phyloP scores from a whole-genome alignment of 2,797 vertebrate genomes.

The Pangasius larnaudii region DNA sequence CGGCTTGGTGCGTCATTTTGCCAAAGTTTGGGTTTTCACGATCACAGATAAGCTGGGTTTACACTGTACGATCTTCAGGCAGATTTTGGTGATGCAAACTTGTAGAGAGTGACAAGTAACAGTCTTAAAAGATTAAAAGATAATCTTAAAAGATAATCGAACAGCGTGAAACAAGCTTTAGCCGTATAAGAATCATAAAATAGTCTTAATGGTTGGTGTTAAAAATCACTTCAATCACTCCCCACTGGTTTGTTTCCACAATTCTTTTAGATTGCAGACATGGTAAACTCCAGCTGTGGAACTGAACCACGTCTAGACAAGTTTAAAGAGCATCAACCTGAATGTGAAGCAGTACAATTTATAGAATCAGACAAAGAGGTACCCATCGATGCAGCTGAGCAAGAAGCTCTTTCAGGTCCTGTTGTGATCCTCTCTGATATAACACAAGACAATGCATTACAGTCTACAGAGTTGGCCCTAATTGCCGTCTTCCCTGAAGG shows the following conservation, averaged over 20 bases:
- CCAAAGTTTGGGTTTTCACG: background rate
- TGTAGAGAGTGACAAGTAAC: background rate
- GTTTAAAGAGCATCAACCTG: constrained; percentile 16
- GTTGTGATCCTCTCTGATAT: background rate
- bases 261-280: constrained; percentile 17
- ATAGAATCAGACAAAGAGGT: background rate
- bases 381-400: background rate
- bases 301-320: background rate
- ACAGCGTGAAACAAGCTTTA: background rate
- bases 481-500: background rate
- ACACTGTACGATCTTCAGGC: background rate
- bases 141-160: too few species aligned
- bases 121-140: background rate
- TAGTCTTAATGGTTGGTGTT: background rate
- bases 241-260: background rate
- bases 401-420: background rate
- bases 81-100: background rate
- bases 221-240: background rate
- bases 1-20: constrained; percentile 56
- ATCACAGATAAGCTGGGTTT: background rate
- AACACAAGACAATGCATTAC: background rate
- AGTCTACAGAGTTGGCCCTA: background rate
- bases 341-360: background rate
- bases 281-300: constrained; percentile 10
- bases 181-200: background rate